Evolutionary conservation across 2,888 invertebrate species (phyloP).

Genomic region (Chloromyia formosa): DNA sequence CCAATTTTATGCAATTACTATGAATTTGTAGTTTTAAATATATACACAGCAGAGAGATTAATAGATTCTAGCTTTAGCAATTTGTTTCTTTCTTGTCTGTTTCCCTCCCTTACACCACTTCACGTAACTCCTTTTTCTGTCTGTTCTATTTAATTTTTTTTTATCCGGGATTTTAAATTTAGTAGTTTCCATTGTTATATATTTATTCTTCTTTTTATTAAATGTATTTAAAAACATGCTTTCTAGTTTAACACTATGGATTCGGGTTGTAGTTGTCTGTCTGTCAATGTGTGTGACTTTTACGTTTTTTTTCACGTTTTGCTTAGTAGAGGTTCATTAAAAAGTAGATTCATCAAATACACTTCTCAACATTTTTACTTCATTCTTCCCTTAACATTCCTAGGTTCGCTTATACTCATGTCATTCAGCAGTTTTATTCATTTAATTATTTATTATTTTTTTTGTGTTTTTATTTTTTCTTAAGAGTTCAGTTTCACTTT

Average conservation of each 20-base stretch:
- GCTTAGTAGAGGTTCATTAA: neutral
- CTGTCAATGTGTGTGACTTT: neutral
- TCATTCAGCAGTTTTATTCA: conserved; percentile 26
- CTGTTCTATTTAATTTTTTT: conserved; percentile 6
- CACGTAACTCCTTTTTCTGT: too few relatives aligned
- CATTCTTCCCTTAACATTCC: too few relatives aligned
- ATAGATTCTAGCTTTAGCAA: conserved; percentile 18
- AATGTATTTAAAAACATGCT: too few relatives aligned
- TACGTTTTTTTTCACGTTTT: neutral
- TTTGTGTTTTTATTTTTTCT: conserved; percentile 4
- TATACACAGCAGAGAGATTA: conserved; percentile 49
- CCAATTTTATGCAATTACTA: conserved; percentile 47
- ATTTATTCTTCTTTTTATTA: too few relatives aligned
- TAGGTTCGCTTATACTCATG: neutral
- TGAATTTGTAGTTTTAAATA: conserved; percentile 45
- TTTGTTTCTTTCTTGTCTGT: too few relatives aligned
- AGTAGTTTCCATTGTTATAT: conserved; percentile 11
- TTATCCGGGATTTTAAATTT: conserved; percentile 14
- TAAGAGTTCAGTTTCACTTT: conserved; percentile 31
- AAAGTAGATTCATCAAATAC: neutral
- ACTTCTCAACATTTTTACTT: neutral
- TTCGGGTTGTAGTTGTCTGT: neutral
- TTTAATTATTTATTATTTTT: conserved; percentile 18
- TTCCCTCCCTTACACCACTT: too few relatives aligned
- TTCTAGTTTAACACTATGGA: neutral